Conservation (phyloP, 1,140 invertebrate genomes). For the Euglossa dilemma region DNA sequence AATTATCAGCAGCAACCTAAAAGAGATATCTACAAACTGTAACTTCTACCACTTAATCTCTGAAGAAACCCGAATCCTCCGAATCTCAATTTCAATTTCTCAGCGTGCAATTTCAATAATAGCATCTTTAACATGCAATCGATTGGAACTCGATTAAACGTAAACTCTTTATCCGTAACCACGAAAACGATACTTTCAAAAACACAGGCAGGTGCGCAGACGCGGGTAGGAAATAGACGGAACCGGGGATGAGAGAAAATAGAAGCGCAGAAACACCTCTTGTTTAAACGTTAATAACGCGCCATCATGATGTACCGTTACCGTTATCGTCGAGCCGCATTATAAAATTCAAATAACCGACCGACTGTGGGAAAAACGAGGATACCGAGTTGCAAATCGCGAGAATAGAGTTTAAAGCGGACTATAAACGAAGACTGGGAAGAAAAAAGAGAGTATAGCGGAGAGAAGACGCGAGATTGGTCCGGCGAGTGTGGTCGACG, state of each 20-base stretch:
- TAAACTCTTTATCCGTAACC: background rate
- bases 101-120: background rate
- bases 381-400: constrained; percentile 31
- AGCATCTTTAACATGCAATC: too few species aligned
- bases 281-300: constrained; percentile 26
- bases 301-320: constrained; percentile 15
- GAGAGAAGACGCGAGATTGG: constrained; percentile 17
- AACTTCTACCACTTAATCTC: background rate
- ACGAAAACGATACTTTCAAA: background rate
- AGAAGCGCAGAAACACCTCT: background rate
- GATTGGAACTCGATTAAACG: background rate
- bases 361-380: background rate
- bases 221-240: too few species aligned
- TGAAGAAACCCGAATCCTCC: background rate
- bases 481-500: background rate
- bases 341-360: constrained; percentile 34
- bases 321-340: constrained; percentile 26
- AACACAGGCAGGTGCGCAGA: background rate
- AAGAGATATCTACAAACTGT: background rate
- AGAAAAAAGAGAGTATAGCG: background rate
- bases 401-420: constrained; percentile 30
- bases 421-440: background rate
- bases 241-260: background rate
- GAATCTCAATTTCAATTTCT: background rate
- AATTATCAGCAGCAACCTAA: background rate